These are phyloP conservation scores for Phenganax subtilis DNA, from an alignment of 92 coral and sea anemone species.

Conservation along the genomic window DNA sequence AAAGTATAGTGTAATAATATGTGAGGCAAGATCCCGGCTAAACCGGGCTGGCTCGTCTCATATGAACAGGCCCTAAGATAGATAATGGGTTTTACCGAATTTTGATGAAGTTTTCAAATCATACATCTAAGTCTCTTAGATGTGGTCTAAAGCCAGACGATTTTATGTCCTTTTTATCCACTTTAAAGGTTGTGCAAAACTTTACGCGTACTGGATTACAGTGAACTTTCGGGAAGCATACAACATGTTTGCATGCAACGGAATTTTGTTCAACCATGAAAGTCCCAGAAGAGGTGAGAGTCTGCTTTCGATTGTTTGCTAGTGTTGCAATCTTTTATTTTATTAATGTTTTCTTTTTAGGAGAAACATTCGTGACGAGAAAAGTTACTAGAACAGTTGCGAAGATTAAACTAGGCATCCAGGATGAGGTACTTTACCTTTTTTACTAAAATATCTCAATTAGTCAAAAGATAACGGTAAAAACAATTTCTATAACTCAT, in stretches of 20 bases:
- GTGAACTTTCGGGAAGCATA: conserved; percentile 93
- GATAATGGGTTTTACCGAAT: too few species aligned
- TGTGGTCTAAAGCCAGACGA: too few species aligned
- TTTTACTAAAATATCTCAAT: too few species aligned
- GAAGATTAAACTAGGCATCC: conserved; percentile 80
- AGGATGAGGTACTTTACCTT: conserved; percentile 54
- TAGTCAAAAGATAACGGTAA: too few species aligned
- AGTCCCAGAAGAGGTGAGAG: conserved; percentile 89
- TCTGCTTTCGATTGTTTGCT: neutral
- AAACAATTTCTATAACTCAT: too few species aligned
- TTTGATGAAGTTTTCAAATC: too few species aligned
- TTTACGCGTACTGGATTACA: conserved; percentile 95
- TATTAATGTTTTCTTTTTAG: conserved; percentile 39
- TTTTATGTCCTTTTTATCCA: neutral
- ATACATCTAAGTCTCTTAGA: too few species aligned
- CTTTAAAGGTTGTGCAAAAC: conserved; percentile 73
- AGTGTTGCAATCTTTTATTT: neutral
- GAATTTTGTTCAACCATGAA: conserved; percentile 90
- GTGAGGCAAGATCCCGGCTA: too few species aligned
- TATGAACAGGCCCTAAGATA: too few species aligned
- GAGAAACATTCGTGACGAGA: conserved; percentile 97
- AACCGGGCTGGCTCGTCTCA: too few species aligned
- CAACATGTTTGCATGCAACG: conserved; percentile 88
- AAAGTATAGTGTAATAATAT: too few species aligned
- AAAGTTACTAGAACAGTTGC: conserved; percentile 96